phyloP scores from a whole-genome alignment of 2,888 invertebrate species.

The Leucania comma region DNA sequence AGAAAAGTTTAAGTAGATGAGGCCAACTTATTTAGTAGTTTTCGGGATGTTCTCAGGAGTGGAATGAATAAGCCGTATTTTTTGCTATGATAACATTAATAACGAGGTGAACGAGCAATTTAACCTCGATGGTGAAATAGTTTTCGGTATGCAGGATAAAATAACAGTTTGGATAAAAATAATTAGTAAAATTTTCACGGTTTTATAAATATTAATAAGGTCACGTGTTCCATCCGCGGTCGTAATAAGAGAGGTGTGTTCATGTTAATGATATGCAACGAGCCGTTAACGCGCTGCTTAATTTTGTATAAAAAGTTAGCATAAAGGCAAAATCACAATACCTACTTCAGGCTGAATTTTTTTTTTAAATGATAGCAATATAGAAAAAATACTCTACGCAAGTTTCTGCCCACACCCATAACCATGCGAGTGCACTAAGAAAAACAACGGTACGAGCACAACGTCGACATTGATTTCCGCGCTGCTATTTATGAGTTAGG shows the following conservation, averaged over 20 bases:
- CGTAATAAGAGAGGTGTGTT: conserved; percentile 31
- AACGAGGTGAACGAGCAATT: background rate
- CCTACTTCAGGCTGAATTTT: background rate
- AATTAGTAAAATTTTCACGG: conserved; percentile 11
- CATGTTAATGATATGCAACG: conserved; percentile 39
- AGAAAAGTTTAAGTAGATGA: conserved; percentile 46
- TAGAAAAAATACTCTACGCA: background rate
- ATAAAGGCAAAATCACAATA: conserved; percentile 6
- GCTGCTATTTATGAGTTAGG: conserved; percentile 63
- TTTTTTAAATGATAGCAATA: background rate
- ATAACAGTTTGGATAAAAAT: conserved; percentile 21
- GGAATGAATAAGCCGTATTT: background rate
- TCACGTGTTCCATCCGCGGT: conserved; percentile 35
- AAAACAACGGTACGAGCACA: conserved; percentile 55
- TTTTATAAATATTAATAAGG: conserved; percentile 44
- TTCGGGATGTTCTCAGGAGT: conserved; percentile 8
- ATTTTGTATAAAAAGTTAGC: conserved; percentile 22
- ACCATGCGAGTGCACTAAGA: conserved; percentile 39
- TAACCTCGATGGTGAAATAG: conserved; percentile 3
- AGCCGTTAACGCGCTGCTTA: conserved; percentile 22
- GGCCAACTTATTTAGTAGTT: conserved; percentile 44
- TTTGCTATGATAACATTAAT: background rate
- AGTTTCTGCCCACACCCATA: conserved; percentile 4
- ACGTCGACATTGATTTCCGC: conserved; percentile 66
- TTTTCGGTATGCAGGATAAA: conserved; percentile 8